phyloP scores from a whole-genome alignment of 2,888 invertebrate genomes.

The Orchesellides sinensis region DNA sequence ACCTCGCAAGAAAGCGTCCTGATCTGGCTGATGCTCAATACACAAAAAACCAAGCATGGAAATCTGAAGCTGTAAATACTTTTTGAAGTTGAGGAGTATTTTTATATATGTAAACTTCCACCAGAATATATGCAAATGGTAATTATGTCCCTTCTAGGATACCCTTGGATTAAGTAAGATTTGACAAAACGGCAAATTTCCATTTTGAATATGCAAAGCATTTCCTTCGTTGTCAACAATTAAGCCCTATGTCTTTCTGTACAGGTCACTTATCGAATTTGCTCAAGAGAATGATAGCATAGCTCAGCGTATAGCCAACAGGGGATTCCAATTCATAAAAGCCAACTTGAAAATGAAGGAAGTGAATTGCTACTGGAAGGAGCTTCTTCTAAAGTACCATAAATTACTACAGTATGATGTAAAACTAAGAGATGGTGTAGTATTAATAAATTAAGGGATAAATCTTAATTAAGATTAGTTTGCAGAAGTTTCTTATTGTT shows the following conservation, averaged over 20 bases:
- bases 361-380: slow-evolving; percentile 92
- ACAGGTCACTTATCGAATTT: slow-evolving; percentile 82
- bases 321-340: slow-evolving; percentile 90
- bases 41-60: slow-evolving; percentile 99
- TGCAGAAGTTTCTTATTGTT: neutral
- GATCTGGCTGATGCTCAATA: slow-evolving; percentile 93
- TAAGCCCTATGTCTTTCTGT: slow-evolving; percentile 22
- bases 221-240: too few species aligned
- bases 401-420: slow-evolving; percentile 25
- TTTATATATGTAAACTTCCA: too few species aligned
- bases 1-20: slow-evolving; percentile 85
- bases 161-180: slow-evolving; percentile 86
- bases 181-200: too few species aligned
- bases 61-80: slow-evolving; percentile 87
- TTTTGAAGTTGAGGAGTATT: too few species aligned
- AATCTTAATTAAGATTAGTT: neutral
- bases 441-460: slow-evolving; percentile 10
- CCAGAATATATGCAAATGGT: too few species aligned
- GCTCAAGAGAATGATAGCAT: slow-evolving; percentile 86
- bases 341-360: slow-evolving; percentile 89
- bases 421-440: slow-evolving; percentile 13
- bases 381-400: slow-evolving; percentile 22
- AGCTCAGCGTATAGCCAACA: slow-evolving; percentile 87
- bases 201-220: too few species aligned
- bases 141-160: slow-evolving; percentile 83